Base-by-base conservation (phyloP, 1,140 invertebrate genomes). In the Pogonus chalceus region DNA sequence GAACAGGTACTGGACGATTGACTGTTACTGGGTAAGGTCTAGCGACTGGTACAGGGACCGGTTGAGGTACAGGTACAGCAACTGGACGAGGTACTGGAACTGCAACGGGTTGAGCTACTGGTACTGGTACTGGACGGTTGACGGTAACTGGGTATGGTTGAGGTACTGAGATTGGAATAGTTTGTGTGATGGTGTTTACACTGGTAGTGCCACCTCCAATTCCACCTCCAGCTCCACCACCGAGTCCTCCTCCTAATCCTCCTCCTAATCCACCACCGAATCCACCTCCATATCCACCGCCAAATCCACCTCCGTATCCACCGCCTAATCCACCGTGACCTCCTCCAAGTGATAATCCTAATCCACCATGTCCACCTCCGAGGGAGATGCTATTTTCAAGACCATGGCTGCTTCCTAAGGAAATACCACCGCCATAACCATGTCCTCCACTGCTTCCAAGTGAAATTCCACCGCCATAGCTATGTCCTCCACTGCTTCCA, bases 101-200 rank as follows among this genome's bases (percentile, higher is more conserved):
- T 54, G 66, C 62, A 35, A 69, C 65, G 12, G 62, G 60, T 2
- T 74, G 69, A 0, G 70, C 65, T 14, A 69, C 65, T 50, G 65
- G 61, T 39, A 69, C 67, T 37, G 67, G 65, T 24, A 69, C 66
- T 49, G 63, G 65, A 12, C 72, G 67, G 1, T 72, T 71, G 1
- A 76, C 72, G 18, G 74, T 78, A 55, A 66, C 70, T 52, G 63
- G 78, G 62, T 70, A 65, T 2, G 69, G 65, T 10, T 64, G 63
- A 2, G 64, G 70, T 51, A 69, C 69, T 2, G 65, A 61, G 7
- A 68, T 64, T 7, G 60, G 59, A 7, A 63, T 69, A 35, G 63
- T 62, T 50, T 61, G 56, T 31, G 56, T 62, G 1, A 59, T 55
- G 20, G 62, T 60, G 18, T 58, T 65, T 16, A 58, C 58, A 26